Percentiles rank a stretch among this genome's conserved stretches.
Conservation (phyloP, 2,113 vertebrate genomes). For the Microcebus murinus region DNA sequence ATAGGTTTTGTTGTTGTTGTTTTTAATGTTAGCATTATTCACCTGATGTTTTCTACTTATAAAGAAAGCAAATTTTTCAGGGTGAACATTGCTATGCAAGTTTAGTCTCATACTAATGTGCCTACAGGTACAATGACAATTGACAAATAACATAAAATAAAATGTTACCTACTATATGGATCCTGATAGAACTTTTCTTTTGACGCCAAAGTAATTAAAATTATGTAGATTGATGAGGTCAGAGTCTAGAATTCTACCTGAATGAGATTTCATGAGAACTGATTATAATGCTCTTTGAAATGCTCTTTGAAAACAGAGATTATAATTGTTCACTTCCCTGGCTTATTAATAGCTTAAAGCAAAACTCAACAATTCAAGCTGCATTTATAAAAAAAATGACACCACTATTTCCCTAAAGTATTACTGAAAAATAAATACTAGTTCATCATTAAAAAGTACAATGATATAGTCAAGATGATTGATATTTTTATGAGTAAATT, state of each 20-base stretch:
- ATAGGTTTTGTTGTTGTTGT: neutral
- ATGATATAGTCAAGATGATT: neutral
- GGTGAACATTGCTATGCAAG: neutral
- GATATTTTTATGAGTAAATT: neutral
- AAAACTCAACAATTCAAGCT: slow-evolving; percentile 4
- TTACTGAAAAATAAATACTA: neutral
- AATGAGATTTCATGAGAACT: slow-evolving; percentile 39
- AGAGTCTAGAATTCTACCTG: slow-evolving; percentile 5
- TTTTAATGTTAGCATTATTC: neutral
- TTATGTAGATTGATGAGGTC: neutral
- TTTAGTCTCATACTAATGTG: neutral
- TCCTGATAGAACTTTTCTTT: neutral
- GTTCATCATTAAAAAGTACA: slow-evolving; percentile 14
- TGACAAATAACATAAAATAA: neutral
- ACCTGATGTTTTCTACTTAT: neutral
- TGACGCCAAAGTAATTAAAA: slow-evolving; percentile 61
- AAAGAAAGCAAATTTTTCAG: neutral
- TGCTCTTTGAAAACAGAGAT: slow-evolving; percentile 25
- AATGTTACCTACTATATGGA: neutral
- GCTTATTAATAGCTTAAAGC: slow-evolving; percentile 40
- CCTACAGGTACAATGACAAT: neutral
- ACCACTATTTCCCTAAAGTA: neutral
- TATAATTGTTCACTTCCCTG: slow-evolving; percentile 13
- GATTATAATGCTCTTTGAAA: neutral
- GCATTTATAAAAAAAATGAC: slow-evolving; percentile 22